Percentiles rank a stretch among this genome's conserved stretches.
These are phyloP conservation scores for Pollenia labialis DNA, from an alignment of 2,888 invertebrate species.

Conservation along the genomic window DNA sequence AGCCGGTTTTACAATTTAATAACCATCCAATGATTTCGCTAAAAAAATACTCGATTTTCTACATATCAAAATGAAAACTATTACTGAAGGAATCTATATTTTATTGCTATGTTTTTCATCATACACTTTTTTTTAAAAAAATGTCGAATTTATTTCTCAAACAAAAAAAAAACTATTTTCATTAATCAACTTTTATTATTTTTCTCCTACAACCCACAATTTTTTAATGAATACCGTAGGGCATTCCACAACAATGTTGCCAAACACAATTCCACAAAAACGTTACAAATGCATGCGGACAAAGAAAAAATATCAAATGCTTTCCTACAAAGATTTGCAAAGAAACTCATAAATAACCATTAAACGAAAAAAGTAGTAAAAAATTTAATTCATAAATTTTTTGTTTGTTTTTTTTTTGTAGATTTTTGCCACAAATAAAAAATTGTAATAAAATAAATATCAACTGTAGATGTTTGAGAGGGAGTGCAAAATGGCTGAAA, in stretches of 20 bases:
- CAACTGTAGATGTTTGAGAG: slow-evolving; percentile 33
- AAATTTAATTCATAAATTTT: slow-evolving; percentile 61
- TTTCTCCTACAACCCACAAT: slow-evolving; percentile 25
- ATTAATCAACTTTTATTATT: slow-evolving; percentile 11
- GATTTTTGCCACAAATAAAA: slow-evolving; percentile 57
- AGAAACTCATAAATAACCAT: slow-evolving; percentile 69
- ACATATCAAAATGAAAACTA: too few relatives aligned
- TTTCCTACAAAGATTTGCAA: slow-evolving; percentile 52
- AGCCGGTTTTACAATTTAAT: too few relatives aligned
- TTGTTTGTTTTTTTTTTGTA: slow-evolving; percentile 31
- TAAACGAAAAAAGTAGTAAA: slow-evolving; percentile 63
- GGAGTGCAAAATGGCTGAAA: slow-evolving; percentile 29
- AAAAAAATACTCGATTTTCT: too few relatives aligned
- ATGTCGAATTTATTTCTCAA: background rate
- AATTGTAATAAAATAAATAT: slow-evolving; percentile 66
- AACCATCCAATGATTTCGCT: too few relatives aligned
- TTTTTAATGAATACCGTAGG: slow-evolving; percentile 53
- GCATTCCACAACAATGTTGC: slow-evolving; percentile 38
- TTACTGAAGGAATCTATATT: too few relatives aligned
- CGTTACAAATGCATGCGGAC: slow-evolving; percentile 17
- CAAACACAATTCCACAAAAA: slow-evolving; percentile 16
- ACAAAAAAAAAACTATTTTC: slow-evolving; percentile 20
- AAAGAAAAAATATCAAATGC: slow-evolving; percentile 6
- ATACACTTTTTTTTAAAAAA: background rate
- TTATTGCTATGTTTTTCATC: too few relatives aligned